Conservation (phyloP, 2,888 invertebrate genomes). For the Gortyna flavago region DNA sequence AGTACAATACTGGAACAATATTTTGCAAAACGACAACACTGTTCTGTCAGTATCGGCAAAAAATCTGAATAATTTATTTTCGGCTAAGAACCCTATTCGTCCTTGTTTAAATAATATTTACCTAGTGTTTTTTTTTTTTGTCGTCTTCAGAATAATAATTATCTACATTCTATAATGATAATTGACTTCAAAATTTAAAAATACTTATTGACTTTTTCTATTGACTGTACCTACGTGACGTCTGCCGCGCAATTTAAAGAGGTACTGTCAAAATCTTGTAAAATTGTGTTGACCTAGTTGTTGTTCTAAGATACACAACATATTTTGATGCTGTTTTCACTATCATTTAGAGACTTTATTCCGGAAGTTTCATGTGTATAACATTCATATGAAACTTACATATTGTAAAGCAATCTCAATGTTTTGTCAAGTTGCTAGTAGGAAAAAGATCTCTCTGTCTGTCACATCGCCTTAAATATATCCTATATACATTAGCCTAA, state of each 20-base stretch:
- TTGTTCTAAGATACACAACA: neutral
- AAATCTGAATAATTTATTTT: neutral
- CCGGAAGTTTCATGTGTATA: neutral
- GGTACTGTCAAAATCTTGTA: neutral
- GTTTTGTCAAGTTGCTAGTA: neutral
- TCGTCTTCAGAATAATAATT: constrained; percentile 27
- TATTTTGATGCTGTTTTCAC: neutral
- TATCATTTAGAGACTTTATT: neutral
- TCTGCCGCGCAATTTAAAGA: neutral
- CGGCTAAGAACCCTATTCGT: neutral
- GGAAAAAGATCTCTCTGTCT: neutral
- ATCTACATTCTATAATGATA: neutral
- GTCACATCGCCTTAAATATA: neutral
- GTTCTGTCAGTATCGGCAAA: neutral
- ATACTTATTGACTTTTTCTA: constrained; percentile 14
- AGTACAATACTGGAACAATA: neutral
- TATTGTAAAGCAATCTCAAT: neutral
- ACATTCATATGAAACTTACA: neutral
- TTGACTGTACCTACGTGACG: constrained; percentile 27
- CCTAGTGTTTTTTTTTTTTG: neutral
- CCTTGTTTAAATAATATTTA: constrained; percentile 1
- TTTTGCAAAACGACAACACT: neutral
- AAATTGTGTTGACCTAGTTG: neutral
- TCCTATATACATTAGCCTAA: neutral
- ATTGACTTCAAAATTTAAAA: constrained; percentile 8